A percentile compares a stretch with the other conserved stretches of the same genome.
Conservation (phyloP, 92 coral and sea anemone genomes). For the Montipora capitata region DNA sequence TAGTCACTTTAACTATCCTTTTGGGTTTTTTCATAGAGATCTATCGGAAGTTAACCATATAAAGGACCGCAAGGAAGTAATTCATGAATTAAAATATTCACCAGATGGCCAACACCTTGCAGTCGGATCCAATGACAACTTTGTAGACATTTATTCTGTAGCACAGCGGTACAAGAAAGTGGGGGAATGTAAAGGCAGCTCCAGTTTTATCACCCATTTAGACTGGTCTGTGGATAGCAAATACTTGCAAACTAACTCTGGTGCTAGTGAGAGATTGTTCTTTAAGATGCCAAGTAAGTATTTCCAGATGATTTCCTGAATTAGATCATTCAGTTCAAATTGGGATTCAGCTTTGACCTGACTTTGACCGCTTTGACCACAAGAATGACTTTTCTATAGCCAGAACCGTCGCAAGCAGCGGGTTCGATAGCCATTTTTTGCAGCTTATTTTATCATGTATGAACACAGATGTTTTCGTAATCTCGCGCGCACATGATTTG, state of each 20-base stretch:
- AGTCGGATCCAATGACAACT: slow-evolving; percentile 99
- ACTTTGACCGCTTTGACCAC: too few relatives aligned
- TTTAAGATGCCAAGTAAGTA: slow-evolving; percentile 95
- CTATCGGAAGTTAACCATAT: slow-evolving; percentile 92
- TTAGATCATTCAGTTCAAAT: too few relatives aligned
- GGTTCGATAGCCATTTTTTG: too few relatives aligned
- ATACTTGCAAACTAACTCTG: slow-evolving; percentile 97
- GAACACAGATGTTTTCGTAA: too few relatives aligned
- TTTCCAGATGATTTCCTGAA: background rate
- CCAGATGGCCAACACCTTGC: slow-evolving; percentile 99
- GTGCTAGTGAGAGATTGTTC: slow-evolving; percentile 97
- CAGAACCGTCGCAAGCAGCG: too few relatives aligned
- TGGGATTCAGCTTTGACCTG: too few relatives aligned
- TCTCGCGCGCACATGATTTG: too few relatives aligned
- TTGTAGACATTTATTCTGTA: slow-evolving; percentile 96
- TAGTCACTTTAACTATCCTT: background rate
- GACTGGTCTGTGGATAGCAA: slow-evolving; percentile 99
- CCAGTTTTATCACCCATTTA: slow-evolving; percentile 97
- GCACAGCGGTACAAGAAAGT: slow-evolving; percentile 98
- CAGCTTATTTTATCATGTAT: too few relatives aligned
- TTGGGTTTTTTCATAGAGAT: slow-evolving; percentile 69
- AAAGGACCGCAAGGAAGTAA: slow-evolving; percentile 95
- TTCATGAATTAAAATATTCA: slow-evolving; percentile 97
- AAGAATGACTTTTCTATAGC: too few relatives aligned
- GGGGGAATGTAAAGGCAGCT: slow-evolving; percentile 98